Conservation (phyloP, 2,888 invertebrate species). For the Yponomeuta evonymella region DNA sequence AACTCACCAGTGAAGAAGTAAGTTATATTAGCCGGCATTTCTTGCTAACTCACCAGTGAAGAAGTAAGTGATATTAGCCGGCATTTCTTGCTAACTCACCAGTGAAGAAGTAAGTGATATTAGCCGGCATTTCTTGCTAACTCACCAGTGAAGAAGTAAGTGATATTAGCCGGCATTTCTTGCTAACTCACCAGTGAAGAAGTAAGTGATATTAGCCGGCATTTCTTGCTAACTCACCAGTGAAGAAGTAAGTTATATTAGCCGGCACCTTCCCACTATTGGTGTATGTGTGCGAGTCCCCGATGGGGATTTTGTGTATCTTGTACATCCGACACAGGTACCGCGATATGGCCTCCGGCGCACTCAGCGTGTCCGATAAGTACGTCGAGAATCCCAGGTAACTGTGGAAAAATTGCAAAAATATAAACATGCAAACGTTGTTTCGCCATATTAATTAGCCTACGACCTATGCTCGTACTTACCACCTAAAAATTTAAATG, state of each 20-base stretch:
- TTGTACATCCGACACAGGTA: slow-evolving; percentile 80
- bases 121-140: too few relatives aligned
- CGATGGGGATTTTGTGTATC: slow-evolving; percentile 84
- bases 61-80: too few relatives aligned
- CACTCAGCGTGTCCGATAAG: slow-evolving; percentile 79
- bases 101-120: slow-evolving; percentile 78
- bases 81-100: too few relatives aligned
- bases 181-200: slow-evolving; percentile 81
- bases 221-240: slow-evolving; percentile 80
- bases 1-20: slow-evolving; percentile 80
- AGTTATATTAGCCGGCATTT: slow-evolving; percentile 77
- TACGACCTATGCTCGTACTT: too few relatives aligned
- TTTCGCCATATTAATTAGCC: too few relatives aligned
- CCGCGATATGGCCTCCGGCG: slow-evolving; percentile 81
- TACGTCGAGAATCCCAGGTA: slow-evolving; percentile 82
- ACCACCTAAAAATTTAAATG: too few relatives aligned
- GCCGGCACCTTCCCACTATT: slow-evolving; percentile 77
- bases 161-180: too few relatives aligned
- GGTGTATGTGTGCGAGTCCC: slow-evolving; percentile 77
- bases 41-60: too few relatives aligned
- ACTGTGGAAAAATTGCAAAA: slow-evolving; percentile 35
- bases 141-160: too few relatives aligned
- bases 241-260: slow-evolving; percentile 77
- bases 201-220: slow-evolving; percentile 75
- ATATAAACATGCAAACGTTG: slow-evolving; percentile 15